A percentile compares a stretch with the other conserved stretches of the same genome.
Conservation (phyloP, 1,140 invertebrate genomes). For the Aphaenogaster rudis region DNA sequence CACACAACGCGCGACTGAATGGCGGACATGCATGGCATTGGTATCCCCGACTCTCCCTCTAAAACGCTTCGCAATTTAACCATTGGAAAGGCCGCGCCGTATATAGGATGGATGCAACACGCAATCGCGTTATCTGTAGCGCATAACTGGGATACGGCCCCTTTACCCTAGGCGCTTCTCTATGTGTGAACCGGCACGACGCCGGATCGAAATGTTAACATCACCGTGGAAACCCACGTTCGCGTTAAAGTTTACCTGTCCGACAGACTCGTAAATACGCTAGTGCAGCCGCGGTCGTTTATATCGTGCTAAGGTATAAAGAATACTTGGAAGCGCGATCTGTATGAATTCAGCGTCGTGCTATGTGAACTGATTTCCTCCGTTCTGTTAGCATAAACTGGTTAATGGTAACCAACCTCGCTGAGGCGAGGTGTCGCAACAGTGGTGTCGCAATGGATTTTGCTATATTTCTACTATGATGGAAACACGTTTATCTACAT, state of each 20-base stretch:
- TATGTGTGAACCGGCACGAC: slow-evolving; percentile 52
- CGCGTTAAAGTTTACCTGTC: slow-evolving; percentile 70
- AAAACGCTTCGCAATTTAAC: slow-evolving; percentile 25
- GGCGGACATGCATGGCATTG: slow-evolving; percentile 36
- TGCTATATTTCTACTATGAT: neutral
- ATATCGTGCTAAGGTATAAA: slow-evolving; percentile 4
- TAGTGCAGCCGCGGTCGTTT: slow-evolving; percentile 18
- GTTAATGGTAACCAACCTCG: slow-evolving; percentile 31
- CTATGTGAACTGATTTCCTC: slow-evolving; percentile 44
- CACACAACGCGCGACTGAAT: neutral
- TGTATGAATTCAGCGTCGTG: slow-evolving; percentile 33
- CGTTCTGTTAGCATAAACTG: slow-evolving; percentile 6
- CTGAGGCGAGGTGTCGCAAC: slow-evolving; percentile 6
- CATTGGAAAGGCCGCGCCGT: slow-evolving; percentile 27
- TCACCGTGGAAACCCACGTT: slow-evolving; percentile 42
- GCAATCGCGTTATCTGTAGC: slow-evolving; percentile 56
- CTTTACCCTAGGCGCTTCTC: slow-evolving; percentile 31
- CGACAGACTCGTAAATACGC: slow-evolving; percentile 40
- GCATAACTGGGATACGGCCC: slow-evolving; percentile 53
- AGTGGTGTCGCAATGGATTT: slow-evolving; percentile 22
- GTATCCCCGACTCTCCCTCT: neutral
- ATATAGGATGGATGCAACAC: slow-evolving; percentile 52
- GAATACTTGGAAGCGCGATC: slow-evolving; percentile 22
- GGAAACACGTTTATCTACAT: neutral
- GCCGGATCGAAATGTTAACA: slow-evolving; percentile 69